A percentile compares a stretch with the other conserved stretches of the same genome.
phyloP scores from a whole-genome alignment of 2,113 vertebrate genomes.

The Trochalopteron elliotii region DNA sequence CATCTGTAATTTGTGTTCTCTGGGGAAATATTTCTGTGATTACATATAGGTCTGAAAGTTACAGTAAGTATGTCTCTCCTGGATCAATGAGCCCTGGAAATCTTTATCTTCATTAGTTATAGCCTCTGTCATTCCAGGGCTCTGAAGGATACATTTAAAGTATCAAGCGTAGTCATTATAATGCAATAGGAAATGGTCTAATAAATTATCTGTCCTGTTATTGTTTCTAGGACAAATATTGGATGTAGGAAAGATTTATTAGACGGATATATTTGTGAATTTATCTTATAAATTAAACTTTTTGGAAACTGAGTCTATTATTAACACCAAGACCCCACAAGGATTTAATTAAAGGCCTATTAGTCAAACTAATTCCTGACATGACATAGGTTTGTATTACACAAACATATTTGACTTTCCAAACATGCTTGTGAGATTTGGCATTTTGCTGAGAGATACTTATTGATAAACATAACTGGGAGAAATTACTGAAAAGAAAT shows the following conservation, averaged over 20 bases:
- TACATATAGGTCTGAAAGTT: conserved; percentile 48
- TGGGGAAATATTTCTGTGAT: conserved; percentile 50
- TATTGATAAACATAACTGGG: conserved; percentile 74
- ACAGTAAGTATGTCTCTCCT: background rate
- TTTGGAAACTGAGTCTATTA: conserved; percentile 59
- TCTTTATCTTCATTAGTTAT: conserved; percentile 52
- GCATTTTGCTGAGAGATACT: conserved; percentile 72
- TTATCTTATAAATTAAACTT: conserved; percentile 77
- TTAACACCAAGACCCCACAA: conserved; percentile 78
- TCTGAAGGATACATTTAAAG: background rate
- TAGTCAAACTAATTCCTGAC: conserved; percentile 81
- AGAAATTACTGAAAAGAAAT: conserved; percentile 68
- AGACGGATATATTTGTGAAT: conserved; percentile 58
- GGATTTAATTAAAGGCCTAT: conserved; percentile 81
- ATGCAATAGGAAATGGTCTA: conserved; percentile 49
- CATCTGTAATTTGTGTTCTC: conserved; percentile 53
- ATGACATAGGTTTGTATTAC: conserved; percentile 79
- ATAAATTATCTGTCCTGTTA: conserved; percentile 61
- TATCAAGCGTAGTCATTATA: background rate
- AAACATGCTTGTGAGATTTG: conserved; percentile 69
- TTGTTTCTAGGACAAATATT: conserved; percentile 50
- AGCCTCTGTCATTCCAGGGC: background rate
- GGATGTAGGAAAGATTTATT: conserved; percentile 68
- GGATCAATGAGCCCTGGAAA: conserved; percentile 30
- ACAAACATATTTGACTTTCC: conserved; percentile 78